Base-by-base conservation (phyloP, 2,113 vertebrate species). In the Stictonetta naevosa region DNA sequence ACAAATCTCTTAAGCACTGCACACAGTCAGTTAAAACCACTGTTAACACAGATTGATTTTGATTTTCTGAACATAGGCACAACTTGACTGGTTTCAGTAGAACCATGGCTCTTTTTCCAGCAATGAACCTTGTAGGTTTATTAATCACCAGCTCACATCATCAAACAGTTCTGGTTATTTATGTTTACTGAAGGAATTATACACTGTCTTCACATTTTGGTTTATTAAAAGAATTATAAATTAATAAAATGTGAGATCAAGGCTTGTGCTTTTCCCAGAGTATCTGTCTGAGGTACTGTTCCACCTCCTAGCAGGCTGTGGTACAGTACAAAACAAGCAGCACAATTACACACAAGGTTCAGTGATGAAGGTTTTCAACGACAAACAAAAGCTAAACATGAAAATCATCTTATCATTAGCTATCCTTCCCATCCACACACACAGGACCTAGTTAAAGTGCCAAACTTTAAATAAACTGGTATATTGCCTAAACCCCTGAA, bases 101-200 rank as follows among this genome's bases (percentile, higher is more conserved):
- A 90, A 92, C 71, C 79, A 56, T 53, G 29, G 44, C 59, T 87
- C 58, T 52, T 91, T 95, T 73, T 50, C 85, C 83, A 91, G 80
- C 67, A 94, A 38, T 63, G 42, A 84, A 82, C 34, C 8, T 78
- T 21, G 21, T 23, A 40, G 6, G 8, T 0, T 33, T 46, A 96
- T 33, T 42, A 96, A 88, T 42, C 40, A 88, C 44, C 16, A 58
- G 53, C 14, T 93, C 58, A 64, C 15, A 67, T 11, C 17, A 82
- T 11, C 58, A 53, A 94, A 59, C 7, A 62, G 14, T 52, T 81
- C 59, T 59, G 5, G 13, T 67, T 84, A 67, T 40, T 86, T 58
- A 53, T 6, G 11, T 63, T 74, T 62, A 40, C 5, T 62, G 36
- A 13, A 84, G 25, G 23, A 86, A 81, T 50, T 64, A 63, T 2